Evolutionary conservation across 2,113 vertebrate genomes (phyloP).

Genomic region (Corythoichthys haematopterus): DNA sequence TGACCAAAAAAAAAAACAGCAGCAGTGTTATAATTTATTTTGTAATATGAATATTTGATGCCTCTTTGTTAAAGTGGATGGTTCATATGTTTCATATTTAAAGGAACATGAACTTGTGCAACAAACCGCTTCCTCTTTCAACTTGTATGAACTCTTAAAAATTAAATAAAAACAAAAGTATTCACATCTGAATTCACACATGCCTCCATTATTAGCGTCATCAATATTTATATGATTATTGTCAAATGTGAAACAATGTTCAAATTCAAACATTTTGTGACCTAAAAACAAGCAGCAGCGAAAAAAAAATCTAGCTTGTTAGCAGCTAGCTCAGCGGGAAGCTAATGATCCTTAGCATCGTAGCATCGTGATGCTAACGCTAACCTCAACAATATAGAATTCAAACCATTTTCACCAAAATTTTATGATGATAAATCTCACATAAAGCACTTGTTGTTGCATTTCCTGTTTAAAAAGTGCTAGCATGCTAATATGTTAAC

Average conservation of each 20-base stretch:
- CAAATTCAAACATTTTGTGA: conserved; percentile 7
- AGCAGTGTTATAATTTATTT: neutral
- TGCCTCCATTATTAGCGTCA: neutral
- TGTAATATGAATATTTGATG: neutral
- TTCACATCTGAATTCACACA: conserved; percentile 8
- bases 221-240: neutral
- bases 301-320: neutral
- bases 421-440: neutral
- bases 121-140: neutral
- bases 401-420: neutral
- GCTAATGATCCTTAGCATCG: neutral
- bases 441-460: too few relatives aligned
- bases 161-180: too few relatives aligned
- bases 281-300: neutral
- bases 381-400: neutral
- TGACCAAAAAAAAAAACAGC: neutral
- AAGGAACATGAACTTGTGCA: neutral
- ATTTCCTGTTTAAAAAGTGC: neutral
- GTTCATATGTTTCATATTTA: neutral
- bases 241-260: neutral
- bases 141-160: conserved; percentile 1
- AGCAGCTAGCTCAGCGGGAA: neutral
- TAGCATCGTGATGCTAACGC: neutral
- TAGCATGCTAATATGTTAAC: neutral
- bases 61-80: neutral